phyloP scores from a whole-genome alignment of 2,888 invertebrate species.

The Prosopocoilus inquinatus region DNA sequence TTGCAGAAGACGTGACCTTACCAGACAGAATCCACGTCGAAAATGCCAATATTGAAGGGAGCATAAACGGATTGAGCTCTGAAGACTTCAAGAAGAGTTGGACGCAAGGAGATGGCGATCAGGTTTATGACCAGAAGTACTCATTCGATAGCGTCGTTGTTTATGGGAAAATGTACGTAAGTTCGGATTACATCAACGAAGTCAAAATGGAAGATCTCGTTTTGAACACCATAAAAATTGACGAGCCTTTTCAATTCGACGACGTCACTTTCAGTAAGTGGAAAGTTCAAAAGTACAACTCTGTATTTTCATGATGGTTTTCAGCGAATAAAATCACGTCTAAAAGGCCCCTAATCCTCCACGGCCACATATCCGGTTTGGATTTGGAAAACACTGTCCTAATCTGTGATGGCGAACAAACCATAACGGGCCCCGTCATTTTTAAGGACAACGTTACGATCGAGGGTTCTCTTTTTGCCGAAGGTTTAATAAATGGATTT shows the following conservation, averaged over 20 bases:
- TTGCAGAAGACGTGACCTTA: slow-evolving; percentile 21
- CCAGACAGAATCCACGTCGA: slow-evolving; percentile 39
- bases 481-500: slow-evolving; percentile 40
- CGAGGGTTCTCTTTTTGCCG: slow-evolving; percentile 38
- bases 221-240: slow-evolving; percentile 44
- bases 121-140: slow-evolving; percentile 38
- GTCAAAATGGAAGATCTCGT: slow-evolving; percentile 43
- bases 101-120: slow-evolving; percentile 44
- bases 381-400: slow-evolving; percentile 51
- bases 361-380: slow-evolving; percentile 45
- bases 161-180: slow-evolving; percentile 40
- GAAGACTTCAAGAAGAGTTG: slow-evolving; percentile 48
- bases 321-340: slow-evolving; percentile 33
- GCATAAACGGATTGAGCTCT: slow-evolving; percentile 48
- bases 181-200: slow-evolving; percentile 46
- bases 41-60: slow-evolving; percentile 46
- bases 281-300: slow-evolving; percentile 17
- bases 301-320: slow-evolving; percentile 20
- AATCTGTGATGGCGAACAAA: slow-evolving; percentile 30
- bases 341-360: slow-evolving; percentile 29
- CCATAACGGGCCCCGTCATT: slow-evolving; percentile 35
- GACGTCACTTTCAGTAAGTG: slow-evolving; percentile 50
- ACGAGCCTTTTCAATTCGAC: slow-evolving; percentile 44
- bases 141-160: slow-evolving; percentile 42
- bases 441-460: slow-evolving; percentile 39